phyloP scores from a whole-genome alignment of 2,797 vertebrate species.

The Gouania willdenowi region DNA sequence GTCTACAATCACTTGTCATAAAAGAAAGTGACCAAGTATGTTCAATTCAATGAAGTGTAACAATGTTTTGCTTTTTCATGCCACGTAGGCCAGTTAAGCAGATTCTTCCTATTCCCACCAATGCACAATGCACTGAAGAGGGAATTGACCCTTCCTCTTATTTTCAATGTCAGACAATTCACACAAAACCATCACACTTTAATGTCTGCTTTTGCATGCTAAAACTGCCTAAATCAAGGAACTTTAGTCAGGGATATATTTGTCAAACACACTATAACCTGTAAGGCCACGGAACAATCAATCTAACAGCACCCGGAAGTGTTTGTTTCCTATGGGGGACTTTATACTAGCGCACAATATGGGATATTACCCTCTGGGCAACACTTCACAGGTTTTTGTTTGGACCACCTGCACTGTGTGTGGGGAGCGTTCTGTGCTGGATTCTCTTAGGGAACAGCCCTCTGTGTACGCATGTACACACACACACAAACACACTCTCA shows the following conservation, averaged over 20 bases:
- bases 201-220: slow-evolving; percentile 22
- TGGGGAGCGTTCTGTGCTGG: slow-evolving; percentile 51
- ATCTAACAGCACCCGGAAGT: slow-evolving; percentile 71
- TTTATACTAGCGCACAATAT: slow-evolving; percentile 63
- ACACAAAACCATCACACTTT: slow-evolving; percentile 43
- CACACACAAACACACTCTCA: slow-evolving; percentile 17
- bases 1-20: too few species aligned
- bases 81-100: slow-evolving; percentile 35
- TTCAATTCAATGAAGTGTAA: slow-evolving; percentile 54
- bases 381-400: slow-evolving; percentile 70
- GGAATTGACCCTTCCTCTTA: slow-evolving; percentile 51
- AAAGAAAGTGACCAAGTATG: slow-evolving; percentile 6
- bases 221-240: slow-evolving; percentile 31
- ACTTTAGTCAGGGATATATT: slow-evolving; percentile 61
- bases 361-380: slow-evolving; percentile 69
- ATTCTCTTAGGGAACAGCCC: slow-evolving; percentile 53
- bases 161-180: slow-evolving; percentile 48
- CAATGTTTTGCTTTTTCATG: slow-evolving; percentile 55
- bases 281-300: slow-evolving; percentile 63
- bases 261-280: slow-evolving; percentile 60
- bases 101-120: slow-evolving; percentile 57
- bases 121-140: slow-evolving; percentile 31
- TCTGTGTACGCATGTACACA: slow-evolving; percentile 18
- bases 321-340: slow-evolving; percentile 73
- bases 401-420: slow-evolving; percentile 75